A percentile compares a stretch with the other conserved stretches of the same genome.
These are phyloP conservation scores for Amphipyra berbera DNA, from an alignment of 2,888 invertebrate genomes.

Conservation along the genomic window DNA sequence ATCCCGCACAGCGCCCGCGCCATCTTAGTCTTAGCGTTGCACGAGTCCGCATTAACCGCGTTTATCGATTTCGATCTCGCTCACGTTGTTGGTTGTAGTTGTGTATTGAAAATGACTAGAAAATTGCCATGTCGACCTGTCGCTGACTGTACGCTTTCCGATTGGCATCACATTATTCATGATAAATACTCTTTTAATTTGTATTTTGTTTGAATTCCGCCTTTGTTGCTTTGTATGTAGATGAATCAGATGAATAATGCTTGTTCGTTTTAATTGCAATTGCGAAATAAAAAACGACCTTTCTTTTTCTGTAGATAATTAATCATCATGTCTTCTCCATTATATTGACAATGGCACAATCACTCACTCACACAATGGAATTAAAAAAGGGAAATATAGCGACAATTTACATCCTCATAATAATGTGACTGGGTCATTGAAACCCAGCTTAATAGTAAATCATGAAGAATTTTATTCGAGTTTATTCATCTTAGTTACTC, in stretches of 20 bases:
- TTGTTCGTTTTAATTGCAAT: constrained; percentile 13
- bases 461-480: background rate
- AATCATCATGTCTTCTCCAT: constrained; percentile 10
- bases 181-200: constrained; percentile 5
- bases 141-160: background rate
- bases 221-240: constrained; percentile 20
- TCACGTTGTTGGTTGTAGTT: no score
- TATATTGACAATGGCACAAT: constrained; percentile 6
- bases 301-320: constrained; percentile 6
- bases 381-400: constrained; percentile 4
- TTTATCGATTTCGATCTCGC: no score
- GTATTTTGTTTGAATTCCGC: constrained; percentile 2
- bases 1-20: no score
- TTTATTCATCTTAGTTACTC: constrained; percentile 1
- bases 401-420: background rate
- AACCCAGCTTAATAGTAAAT: background rate
- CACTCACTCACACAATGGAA: constrained; percentile 8
- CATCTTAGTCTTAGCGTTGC: no score
- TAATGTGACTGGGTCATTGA: background rate
- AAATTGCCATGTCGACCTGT: no score
- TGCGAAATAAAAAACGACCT: constrained; percentile 5
- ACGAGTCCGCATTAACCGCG: no score
- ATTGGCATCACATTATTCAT: constrained; percentile 1
- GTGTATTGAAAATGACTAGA: no score
- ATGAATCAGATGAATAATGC: constrained; percentile 10